Percentiles rank a stretch among this genome's conserved stretches.
These are phyloP conservation scores for Dromococcyx pavoninus DNA, from an alignment of 2,797 vertebrate genomes.

Conservation along the genomic window DNA sequence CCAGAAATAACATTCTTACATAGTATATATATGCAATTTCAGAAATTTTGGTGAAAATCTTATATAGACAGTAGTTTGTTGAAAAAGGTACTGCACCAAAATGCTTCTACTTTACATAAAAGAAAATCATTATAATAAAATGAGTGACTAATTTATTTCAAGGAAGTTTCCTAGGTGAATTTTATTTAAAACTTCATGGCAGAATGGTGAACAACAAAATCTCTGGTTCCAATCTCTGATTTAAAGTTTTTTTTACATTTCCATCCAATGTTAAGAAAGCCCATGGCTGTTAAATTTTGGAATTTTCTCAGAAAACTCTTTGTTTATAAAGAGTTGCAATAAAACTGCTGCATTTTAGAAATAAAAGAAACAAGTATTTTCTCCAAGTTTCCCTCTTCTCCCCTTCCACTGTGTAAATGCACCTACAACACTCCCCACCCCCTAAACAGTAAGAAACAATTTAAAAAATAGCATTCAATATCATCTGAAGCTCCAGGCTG, in stretches of 20 bases:
- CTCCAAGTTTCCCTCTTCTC: not conserved
- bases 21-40: not conserved
- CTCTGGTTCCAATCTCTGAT: not conserved
- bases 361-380: not conserved
- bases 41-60: not conserved
- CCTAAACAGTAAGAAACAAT: not conserved
- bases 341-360: not conserved
- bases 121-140: not conserved
- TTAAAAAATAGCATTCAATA: slow-evolving; percentile 19
- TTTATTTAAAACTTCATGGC: not conserved
- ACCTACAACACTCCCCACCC: not conserved
- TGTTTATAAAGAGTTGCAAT: not conserved
- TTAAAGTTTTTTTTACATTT: not conserved
- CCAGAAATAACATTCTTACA: not conserved
- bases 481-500: slow-evolving; percentile 22
- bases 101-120: not conserved
- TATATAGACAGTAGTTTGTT: not conserved
- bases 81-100: not conserved
- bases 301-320: not conserved
- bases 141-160: not conserved
- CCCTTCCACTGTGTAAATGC: not conserved
- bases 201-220: not conserved
- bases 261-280: not conserved
- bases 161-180: not conserved
- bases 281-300: not conserved